These are phyloP conservation scores for Mesorhabditis belari DNA, from an alignment of 2,888 invertebrate genomes.

Conservation along the genomic window DNA sequence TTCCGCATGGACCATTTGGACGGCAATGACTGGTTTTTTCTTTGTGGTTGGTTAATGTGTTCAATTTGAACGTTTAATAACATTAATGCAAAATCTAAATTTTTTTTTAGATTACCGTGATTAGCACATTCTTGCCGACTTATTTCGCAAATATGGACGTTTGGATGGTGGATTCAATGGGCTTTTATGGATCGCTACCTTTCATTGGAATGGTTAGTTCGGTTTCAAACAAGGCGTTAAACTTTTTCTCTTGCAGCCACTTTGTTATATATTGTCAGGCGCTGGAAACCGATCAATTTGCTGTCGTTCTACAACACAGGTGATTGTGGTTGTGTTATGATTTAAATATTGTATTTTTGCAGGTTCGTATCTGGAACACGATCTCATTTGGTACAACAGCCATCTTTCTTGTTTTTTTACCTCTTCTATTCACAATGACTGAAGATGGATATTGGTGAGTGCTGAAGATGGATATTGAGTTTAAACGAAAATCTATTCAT, in stretches of 20 bases:
- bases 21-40: conserved; percentile 34
- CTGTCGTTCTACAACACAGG: neutral
- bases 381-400: conserved; percentile 12
- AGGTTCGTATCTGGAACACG: conserved; percentile 35
- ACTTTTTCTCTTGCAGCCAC: neutral
- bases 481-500: neutral
- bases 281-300: neutral
- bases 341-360: neutral
- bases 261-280: neutral
- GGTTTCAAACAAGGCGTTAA: neutral
- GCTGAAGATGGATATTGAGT: neutral
- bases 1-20: conserved; percentile 40
- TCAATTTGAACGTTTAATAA: no score
- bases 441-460: conserved; percentile 11
- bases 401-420: neutral
- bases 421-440: no score
- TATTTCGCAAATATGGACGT: conserved; percentile 25
- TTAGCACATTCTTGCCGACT: conserved; percentile 37
- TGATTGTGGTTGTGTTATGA: neutral
- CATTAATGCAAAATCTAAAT: no score
- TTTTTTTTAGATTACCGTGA: conserved; percentile 15
- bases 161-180: conserved; percentile 21
- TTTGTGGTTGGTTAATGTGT: conserved; percentile 1
- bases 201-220: conserved; percentile 19
- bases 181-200: conserved; percentile 16